These are phyloP conservation scores for Leptinotarsa lineolata DNA, from an alignment of 1,140 invertebrate species.

Conservation along the genomic window DNA sequence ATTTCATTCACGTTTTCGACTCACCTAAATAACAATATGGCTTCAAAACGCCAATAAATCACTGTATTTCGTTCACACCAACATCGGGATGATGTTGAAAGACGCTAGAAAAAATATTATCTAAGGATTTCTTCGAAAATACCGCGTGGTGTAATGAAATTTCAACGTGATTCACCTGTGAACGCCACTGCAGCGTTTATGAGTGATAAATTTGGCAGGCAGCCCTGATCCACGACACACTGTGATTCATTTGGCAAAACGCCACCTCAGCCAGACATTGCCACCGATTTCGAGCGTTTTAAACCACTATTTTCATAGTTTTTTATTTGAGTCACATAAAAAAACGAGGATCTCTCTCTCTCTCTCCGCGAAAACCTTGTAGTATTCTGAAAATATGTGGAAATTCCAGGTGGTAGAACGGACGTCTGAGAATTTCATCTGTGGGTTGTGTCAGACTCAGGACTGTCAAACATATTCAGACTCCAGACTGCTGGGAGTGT, in stretches of 20 bases:
- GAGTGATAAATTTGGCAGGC: slow-evolving; percentile 7
- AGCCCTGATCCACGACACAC: background rate
- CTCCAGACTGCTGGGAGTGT: no score
- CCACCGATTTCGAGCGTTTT: background rate
- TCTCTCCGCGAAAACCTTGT: background rate
- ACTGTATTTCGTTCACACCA: no score
- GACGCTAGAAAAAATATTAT: no score
- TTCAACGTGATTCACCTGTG: background rate
- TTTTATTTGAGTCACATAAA: slow-evolving; percentile 3
- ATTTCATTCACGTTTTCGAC: no score
- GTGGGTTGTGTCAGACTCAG: background rate
- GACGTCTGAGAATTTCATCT: background rate
- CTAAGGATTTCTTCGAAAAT: background rate
- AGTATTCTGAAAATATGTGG: slow-evolving; percentile 8
- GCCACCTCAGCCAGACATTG: background rate
- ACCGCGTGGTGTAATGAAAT: background rate
- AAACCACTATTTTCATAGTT: background rate
- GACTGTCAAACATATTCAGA: no score
- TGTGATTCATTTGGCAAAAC: background rate
- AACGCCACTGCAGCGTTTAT: slow-evolving; percentile 5
- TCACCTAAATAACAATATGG: no score
- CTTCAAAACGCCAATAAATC: no score
- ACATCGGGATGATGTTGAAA: no score
- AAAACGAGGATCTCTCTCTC: background rate
- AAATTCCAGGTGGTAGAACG: background rate